These are phyloP conservation scores for Gonioctena quinquepunctata DNA, from an alignment of 1,140 invertebrate genomes.

Conservation along the genomic window DNA sequence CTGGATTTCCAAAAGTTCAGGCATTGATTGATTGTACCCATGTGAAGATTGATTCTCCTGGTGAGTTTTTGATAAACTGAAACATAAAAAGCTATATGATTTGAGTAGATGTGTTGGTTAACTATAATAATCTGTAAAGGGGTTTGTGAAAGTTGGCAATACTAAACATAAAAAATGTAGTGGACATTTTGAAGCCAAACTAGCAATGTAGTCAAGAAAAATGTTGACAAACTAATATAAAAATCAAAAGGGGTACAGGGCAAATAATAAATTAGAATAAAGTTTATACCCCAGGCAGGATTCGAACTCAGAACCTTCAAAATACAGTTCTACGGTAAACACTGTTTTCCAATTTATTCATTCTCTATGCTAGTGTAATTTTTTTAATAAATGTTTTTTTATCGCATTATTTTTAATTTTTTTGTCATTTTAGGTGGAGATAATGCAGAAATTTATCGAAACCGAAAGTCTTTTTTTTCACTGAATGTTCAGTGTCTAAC, in stretches of 20 bases:
- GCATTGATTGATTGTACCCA: slow-evolving; percentile 3
- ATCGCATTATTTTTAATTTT: not conserved
- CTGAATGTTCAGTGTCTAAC: slow-evolving; percentile 52
- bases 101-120: not conserved
- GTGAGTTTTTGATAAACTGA: not conserved
- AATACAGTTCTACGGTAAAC: not conserved
- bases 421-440: slow-evolving; percentile 35
- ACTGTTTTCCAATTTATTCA: not conserved
- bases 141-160: no score
- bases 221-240: not conserved
- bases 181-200: not conserved
- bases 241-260: not conserved
- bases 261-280: not conserved
- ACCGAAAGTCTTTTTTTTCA: slow-evolving; percentile 53
- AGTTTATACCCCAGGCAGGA: no score
- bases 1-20: slow-evolving; percentile 6
- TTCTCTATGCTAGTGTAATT: no score
- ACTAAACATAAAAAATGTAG: not conserved
- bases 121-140: not conserved
- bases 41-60: not conserved
- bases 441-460: slow-evolving; percentile 49
- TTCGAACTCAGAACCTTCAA: not conserved
- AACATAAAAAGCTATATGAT: not conserved
- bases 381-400: not conserved
- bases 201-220: no score